These are phyloP conservation scores for Bombyx huttoni DNA, from an alignment of 2,888 invertebrate genomes.

Conservation along the genomic window DNA sequence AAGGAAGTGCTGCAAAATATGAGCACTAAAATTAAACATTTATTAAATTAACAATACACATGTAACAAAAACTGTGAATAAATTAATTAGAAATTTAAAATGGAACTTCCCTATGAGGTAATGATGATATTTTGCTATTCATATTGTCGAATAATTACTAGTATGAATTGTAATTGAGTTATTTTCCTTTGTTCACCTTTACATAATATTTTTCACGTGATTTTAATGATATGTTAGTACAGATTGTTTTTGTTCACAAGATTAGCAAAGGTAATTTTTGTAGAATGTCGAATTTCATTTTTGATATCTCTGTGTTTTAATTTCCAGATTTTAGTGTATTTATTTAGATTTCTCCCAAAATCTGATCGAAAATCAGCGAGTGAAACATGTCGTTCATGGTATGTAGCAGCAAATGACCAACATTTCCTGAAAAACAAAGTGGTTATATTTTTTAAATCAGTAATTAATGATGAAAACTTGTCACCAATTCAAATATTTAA, in stretches of 20 bases:
- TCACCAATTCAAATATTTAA: conserved; percentile 50
- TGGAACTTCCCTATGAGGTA: conserved; percentile 60
- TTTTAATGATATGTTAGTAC: conserved; percentile 9
- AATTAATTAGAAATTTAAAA: conserved; percentile 9
- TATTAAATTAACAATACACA: background rate
- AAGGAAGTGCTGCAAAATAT: background rate
- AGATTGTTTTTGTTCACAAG: background rate
- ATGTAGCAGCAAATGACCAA: conserved; percentile 76
- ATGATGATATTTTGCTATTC: background rate
- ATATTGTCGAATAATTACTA: background rate
- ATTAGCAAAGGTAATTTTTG: background rate
- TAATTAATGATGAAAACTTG: conserved; percentile 43
- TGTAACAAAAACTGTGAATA: too few relatives aligned
- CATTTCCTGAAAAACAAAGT: conserved; percentile 69
- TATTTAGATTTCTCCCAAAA: conserved; percentile 75
- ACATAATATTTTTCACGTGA: conserved; percentile 54
- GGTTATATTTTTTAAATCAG: conserved; percentile 56
- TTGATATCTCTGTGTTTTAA: conserved; percentile 3
- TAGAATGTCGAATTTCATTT: background rate
- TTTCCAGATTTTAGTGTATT: conserved; percentile 75
- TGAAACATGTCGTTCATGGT: conserved; percentile 77
- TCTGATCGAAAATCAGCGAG: conserved; percentile 78
- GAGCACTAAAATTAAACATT: background rate
- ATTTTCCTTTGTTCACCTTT: conserved; percentile 37
- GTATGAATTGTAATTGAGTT: background rate